Evolutionary conservation across 2,113 vertebrate species (phyloP), one percentile per base, ranked within the genome.

Genomic region (Mandrillus leucophaeus): DNA sequence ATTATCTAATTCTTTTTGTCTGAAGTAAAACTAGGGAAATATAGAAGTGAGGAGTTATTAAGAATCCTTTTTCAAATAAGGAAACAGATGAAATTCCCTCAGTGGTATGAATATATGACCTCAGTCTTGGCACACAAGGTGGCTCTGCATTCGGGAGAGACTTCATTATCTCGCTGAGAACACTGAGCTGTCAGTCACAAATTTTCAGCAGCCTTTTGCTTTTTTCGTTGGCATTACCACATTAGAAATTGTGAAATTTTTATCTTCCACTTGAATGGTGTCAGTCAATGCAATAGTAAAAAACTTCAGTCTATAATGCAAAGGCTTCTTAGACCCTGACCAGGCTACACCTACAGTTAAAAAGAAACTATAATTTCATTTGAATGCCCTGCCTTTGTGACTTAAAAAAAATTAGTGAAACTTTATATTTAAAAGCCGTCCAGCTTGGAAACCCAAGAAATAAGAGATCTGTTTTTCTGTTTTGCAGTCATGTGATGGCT

Each of bases 1-100:
- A 83, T 91, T 82, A 66, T 52, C 94, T 93, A 87, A 93, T 95
- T 98, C 78, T 89, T 93, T 85, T 88, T 85, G 82, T 98, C 94
- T 86, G 73, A 94, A 91, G 75, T 87, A 95, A 97, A 98, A 87
- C 61, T 83, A 32, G 85, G 91, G 68, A 78, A 66, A 64, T 89
- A 20, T 30, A 32, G 68, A 68, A 48, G 32, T 83, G 76, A 43
- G 27, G 50, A 83, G 75, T 81, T 95, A 78, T 93, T 88, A 94
- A 95, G 88, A 78, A 90, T 88, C 40, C n/a, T 68, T 91, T 94
- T 95, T 73, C 90, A 97, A 92, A 61, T 79, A 94, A 86, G 61
- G 88, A 80, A 93, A 73, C 52, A 82, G 83, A 86, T 95, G 88
- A 91, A 83, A 91, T 94, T 82, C 50, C 82, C 78, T 96, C 81